These are phyloP conservation scores for Triplophysa yarkandensis DNA, from an alignment of 2,797 vertebrate species.

Conservation along the genomic window DNA sequence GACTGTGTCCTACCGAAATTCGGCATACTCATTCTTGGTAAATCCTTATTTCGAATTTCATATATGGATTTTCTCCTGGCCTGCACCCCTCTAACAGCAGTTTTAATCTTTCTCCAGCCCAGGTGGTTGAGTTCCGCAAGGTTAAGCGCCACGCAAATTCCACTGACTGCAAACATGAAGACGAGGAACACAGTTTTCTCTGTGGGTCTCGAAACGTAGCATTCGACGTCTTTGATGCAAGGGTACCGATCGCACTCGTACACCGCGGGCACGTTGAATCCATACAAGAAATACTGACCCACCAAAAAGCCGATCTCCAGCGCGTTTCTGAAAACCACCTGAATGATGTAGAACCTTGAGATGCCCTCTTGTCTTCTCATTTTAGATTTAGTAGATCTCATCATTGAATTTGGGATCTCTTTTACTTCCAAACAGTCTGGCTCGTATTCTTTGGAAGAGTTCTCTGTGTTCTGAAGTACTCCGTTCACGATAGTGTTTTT, in stretches of 20 bases:
- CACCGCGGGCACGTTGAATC: conserved; percentile 88
- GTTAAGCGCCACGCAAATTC: too few species aligned
- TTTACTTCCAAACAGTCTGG: conserved; percentile 88
- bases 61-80: too few species aligned
- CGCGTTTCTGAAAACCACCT: conserved; percentile 92
- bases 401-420: conserved; percentile 73
- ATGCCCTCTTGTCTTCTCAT: conserved; percentile 91
- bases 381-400: conserved; percentile 76
- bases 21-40: too few species aligned
- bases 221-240: conserved; percentile 80
- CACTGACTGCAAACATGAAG: conserved; percentile 85
- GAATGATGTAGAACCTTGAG: conserved; percentile 94
- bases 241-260: conserved; percentile 83
- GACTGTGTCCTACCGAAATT: too few species aligned
- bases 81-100: too few species aligned
- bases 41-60: too few species aligned
- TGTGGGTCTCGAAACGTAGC: conserved; percentile 90
- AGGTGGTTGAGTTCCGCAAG: conserved; percentile 86
- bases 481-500: too few species aligned
- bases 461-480: too few species aligned
- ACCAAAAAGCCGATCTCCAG: conserved; percentile 92
- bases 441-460: conserved; percentile 80
- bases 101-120: conserved; percentile 90
- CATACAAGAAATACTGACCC: conserved; percentile 91
- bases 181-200: conserved; percentile 93